These are phyloP conservation scores for Sarcophaga carnaria DNA, from an alignment of 2,888 invertebrate species.

Conservation along the genomic window DNA sequence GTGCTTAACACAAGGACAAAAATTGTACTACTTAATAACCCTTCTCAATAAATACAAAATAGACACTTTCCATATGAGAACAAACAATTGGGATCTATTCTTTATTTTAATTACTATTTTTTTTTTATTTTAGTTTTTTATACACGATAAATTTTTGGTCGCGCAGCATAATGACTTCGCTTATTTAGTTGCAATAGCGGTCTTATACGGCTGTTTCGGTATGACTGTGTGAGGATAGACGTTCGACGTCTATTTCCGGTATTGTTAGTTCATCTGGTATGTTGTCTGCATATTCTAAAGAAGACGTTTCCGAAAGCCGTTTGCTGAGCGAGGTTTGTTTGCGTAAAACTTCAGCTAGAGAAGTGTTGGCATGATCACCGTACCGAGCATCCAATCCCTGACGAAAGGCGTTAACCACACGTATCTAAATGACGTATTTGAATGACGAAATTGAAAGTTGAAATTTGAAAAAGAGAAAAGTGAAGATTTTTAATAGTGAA, in stretches of 20 bases:
- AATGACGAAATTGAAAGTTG: conserved; percentile 53
- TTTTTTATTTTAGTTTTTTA: not conserved
- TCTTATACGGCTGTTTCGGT: conserved; percentile 95
- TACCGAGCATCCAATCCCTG: conserved; percentile 98
- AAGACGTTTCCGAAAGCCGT: conserved; percentile 95
- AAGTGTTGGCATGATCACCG: conserved; percentile 95
- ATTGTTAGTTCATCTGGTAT: conserved; percentile 93
- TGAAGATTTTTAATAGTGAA: conserved; percentile 51
- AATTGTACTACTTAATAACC: conserved; percentile 10
- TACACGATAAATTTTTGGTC: conserved; percentile 3
- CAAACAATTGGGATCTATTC: conserved; percentile 20
- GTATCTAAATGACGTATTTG: conserved; percentile 88
- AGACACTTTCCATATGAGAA: not conserved
- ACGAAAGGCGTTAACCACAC: conserved; percentile 99
- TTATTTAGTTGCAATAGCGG: not conserved
- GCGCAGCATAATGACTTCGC: not conserved
- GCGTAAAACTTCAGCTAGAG: conserved; percentile 95
- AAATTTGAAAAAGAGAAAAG: conserved; percentile 53
- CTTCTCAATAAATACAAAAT: not conserved
- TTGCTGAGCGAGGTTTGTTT: conserved; percentile 96
- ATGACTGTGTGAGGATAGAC: conserved; percentile 95
- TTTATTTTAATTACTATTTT: conserved; percentile 5
- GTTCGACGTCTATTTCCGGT: conserved; percentile 95
- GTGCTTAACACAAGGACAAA: conserved; percentile 40
- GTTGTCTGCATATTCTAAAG: conserved; percentile 95